Conservation (phyloP, 1,140 invertebrate species). For the Periplaneta americana region DNA sequence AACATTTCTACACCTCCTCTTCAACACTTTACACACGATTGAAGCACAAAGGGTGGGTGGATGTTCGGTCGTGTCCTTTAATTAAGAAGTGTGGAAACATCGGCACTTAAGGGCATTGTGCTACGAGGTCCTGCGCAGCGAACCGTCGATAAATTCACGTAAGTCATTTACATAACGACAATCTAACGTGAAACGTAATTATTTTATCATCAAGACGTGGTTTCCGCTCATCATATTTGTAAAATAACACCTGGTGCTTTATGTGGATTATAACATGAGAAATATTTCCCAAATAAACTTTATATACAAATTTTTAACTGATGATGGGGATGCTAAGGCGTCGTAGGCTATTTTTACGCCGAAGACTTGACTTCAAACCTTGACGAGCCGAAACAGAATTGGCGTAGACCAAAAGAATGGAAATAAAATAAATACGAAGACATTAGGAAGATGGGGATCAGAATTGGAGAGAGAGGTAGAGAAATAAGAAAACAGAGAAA, state of each 20-base stretch:
- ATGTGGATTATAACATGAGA: not conserved
- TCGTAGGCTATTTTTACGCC: too few relatives aligned
- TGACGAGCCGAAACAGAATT: too few relatives aligned
- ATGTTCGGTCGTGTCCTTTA: not conserved
- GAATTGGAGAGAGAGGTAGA: too few relatives aligned
- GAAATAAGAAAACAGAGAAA: too few relatives aligned
- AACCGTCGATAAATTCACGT: not conserved
- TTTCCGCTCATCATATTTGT: not conserved
- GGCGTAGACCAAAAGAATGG: too few relatives aligned
- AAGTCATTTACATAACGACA: not conserved
- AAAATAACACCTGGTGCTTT: not conserved
- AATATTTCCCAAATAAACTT: not conserved
- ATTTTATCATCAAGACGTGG: not conserved
- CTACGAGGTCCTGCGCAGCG: not conserved
- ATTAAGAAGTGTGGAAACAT: not conserved
- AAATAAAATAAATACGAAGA: too few relatives aligned
- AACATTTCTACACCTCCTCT: too few relatives aligned
- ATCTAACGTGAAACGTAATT: not conserved
- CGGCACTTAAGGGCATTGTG: not conserved
- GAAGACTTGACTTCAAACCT: too few relatives aligned
- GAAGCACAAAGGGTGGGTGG: not conserved
- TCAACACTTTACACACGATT: too few relatives aligned
- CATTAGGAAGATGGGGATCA: too few relatives aligned
- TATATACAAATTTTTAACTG: too few relatives aligned
- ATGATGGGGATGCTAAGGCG: too few relatives aligned